These are phyloP conservation scores for Mnemiopsis leidyi DNA, from an alignment of 37 sponge, comb jelly and placozoan species.

Conservation along the genomic window DNA sequence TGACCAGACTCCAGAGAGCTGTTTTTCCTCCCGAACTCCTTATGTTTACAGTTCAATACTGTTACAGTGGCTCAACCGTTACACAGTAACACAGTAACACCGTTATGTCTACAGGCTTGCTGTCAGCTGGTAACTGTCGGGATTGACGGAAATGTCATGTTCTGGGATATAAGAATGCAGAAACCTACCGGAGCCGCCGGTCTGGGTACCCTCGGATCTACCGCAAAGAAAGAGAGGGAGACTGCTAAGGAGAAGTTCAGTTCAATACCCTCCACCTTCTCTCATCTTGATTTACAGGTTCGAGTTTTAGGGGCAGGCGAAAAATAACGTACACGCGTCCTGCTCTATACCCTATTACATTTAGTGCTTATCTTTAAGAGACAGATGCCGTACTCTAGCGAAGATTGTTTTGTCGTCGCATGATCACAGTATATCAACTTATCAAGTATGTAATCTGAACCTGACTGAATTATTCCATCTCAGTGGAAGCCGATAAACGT, in stretches of 20 bases:
- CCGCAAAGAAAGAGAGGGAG: constrained; percentile 65
- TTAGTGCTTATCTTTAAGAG: too few species aligned
- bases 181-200: constrained; percentile 64
- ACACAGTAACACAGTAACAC: too few species aligned
- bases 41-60: too few species aligned
- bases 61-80: too few species aligned
- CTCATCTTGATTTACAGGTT: constrained; percentile 41
- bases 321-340: too few species aligned
- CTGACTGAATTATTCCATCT: neutral
- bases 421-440: neutral
- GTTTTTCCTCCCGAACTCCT: too few species aligned
- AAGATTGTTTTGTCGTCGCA: neutral
- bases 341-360: too few species aligned
- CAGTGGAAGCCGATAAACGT: constrained; percentile 62
- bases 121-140: constrained; percentile 48
- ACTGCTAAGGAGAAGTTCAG: constrained; percentile 49
- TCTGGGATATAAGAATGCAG: constrained; percentile 89
- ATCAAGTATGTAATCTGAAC: neutral
- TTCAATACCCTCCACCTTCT: constrained; percentile 53
- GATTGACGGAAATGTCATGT: constrained; percentile 66
- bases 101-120: neutral
- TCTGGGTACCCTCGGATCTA: neutral
- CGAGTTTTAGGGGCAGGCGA: too few species aligned
- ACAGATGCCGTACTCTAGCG: too few species aligned
- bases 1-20: too few species aligned